Base-by-base conservation (phyloP, 1,140 invertebrate genomes). In the Drosophila micromelanica region DNA sequence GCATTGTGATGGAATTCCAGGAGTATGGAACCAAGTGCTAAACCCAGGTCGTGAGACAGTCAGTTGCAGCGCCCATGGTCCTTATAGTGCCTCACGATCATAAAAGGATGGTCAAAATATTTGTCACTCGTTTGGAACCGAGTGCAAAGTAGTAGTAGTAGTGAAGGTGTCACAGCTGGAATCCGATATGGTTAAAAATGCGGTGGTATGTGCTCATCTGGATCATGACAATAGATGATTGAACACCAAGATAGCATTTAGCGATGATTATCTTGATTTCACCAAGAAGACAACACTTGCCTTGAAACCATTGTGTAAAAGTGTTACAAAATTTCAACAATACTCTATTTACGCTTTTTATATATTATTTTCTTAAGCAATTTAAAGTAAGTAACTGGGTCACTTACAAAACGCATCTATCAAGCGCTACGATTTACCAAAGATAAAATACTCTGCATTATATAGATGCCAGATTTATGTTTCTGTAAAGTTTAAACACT, bases 21-120 rank as follows among this genome's bases (percentile, higher is more conserved):
- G 74, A 78, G 82, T 76, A 72, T 57, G 54, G 67, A 77, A 72
- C 63, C 78, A 78, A 54, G 62, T 78, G 74, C 60, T 12, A 68
- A 38, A 27, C 30, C 51, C 64, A 78, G 77, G 71, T 86, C 78
- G 82, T 86, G 82, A 76, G 74, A 87, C 74, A 78, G 57, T 64
- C 75, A 45, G 37, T 5, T 5, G 20, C 52, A 57, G 35, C 32
- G 43, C 27, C 55, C 80, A 68, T 85, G 72, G 70, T 54, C 60
- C 65, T 64, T 51, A 32, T 42, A 68, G 62, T 82, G 76, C 72
- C 63, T 70, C 79, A 87, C 74, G 84, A 82, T 84, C 76, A 84
- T 79, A 87, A 89, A 78, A 89, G 78, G 78, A 86, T 86, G 82
- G 56, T 55, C 62, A 42, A 62, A 75, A 82, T 87, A 82, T 73